These are phyloP conservation scores for Mesoligia furuncula DNA, from an alignment of 2,888 invertebrate species.

Conservation along the genomic window DNA sequence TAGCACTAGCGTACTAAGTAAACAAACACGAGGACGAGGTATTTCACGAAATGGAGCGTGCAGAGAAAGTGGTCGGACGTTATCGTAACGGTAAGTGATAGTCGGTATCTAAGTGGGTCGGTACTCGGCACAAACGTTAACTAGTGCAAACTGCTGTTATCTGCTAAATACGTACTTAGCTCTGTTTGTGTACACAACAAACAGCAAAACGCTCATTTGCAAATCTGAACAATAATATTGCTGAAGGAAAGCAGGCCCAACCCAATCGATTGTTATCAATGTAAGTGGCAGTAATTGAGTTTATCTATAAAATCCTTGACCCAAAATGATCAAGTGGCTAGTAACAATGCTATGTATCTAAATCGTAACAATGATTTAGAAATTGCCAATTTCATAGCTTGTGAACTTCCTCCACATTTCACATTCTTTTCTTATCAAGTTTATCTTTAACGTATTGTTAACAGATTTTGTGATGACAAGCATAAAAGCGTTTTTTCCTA, in stretches of 20 bases:
- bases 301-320: slow-evolving; percentile 72
- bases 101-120: slow-evolving; percentile 87
- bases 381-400: slow-evolving; percentile 9
- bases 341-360: slow-evolving; percentile 10
- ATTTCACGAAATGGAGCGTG: slow-evolving; percentile 74
- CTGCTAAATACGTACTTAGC: slow-evolving; percentile 68
- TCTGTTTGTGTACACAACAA: slow-evolving; percentile 71
- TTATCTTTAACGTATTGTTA: background rate
- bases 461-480: background rate
- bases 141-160: slow-evolving; percentile 82
- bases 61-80: slow-evolving; percentile 84
- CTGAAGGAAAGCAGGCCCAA: slow-evolving; percentile 37
- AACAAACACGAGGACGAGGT: slow-evolving; percentile 64
- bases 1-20: slow-evolving; percentile 54
- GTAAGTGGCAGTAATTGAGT: slow-evolving; percentile 41
- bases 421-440: background rate
- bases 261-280: slow-evolving; percentile 44
- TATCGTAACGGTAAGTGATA: slow-evolving; percentile 82
- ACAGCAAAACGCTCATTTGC: slow-evolving; percentile 62
- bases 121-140: slow-evolving; percentile 72
- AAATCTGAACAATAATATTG: slow-evolving; percentile 57
- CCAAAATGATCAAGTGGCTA: slow-evolving; percentile 55
- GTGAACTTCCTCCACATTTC: slow-evolving; percentile 10
- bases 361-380: slow-evolving; percentile 9
- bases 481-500: background rate